phyloP scores from a whole-genome alignment of 2,888 invertebrate genomes.

The Tiphia femorata region DNA sequence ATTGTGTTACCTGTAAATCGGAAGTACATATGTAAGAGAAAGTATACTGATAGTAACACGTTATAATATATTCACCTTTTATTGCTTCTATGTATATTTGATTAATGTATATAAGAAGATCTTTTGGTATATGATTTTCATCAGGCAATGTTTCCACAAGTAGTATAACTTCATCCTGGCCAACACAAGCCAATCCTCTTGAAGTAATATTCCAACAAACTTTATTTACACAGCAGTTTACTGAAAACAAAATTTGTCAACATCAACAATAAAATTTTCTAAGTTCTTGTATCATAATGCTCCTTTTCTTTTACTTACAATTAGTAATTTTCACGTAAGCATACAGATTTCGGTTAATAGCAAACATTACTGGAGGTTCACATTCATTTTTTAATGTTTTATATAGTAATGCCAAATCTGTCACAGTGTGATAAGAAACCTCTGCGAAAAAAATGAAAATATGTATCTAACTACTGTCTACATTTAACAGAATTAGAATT shows the following conservation, averaged over 20 bases:
- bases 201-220: constrained; percentile 84
- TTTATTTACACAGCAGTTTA: constrained; percentile 82
- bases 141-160: constrained; percentile 78
- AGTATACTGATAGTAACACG: constrained; percentile 1
- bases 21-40: background rate
- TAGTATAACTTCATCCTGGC: constrained; percentile 86
- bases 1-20: constrained; percentile 78
- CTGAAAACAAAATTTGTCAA: constrained; percentile 67
- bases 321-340: constrained; percentile 81
- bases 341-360: constrained; percentile 80
- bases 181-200: constrained; percentile 82
- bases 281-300: background rate
- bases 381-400: constrained; percentile 73
- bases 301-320: constrained; percentile 72
- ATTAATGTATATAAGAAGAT: constrained; percentile 81
- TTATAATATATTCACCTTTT: constrained; percentile 67
- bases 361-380: constrained; percentile 76
- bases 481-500: too few relatives aligned
- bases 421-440: constrained; percentile 71
- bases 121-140: constrained; percentile 76
- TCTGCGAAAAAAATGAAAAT: constrained; percentile 62
- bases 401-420: constrained; percentile 72
- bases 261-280: background rate
- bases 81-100: constrained; percentile 79
- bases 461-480: background rate